Conservation (phyloP, 1,140 invertebrate genomes). For the Ganaspis sp. region DNA sequence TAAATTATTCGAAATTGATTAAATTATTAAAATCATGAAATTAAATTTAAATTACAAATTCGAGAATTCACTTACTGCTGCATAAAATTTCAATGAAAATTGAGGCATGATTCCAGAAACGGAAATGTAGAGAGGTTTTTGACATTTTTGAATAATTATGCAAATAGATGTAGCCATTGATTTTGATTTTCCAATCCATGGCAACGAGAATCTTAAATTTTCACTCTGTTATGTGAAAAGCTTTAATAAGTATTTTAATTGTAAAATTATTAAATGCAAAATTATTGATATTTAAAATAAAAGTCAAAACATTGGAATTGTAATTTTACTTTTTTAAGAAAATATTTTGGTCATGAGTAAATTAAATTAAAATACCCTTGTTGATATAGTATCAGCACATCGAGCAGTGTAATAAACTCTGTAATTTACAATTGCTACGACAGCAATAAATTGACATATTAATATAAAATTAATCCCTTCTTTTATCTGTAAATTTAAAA, state of each 20-base stretch:
- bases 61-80: neutral
- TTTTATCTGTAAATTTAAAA: neutral
- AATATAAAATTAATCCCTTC: neutral
- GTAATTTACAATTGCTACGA: neutral
- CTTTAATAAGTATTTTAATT: neutral
- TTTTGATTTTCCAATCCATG: neutral
- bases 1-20: neutral
- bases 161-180: neutral
- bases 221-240: neutral
- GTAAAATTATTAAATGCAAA: no score
- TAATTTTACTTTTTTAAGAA: no score
- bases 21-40: neutral
- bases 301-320: no score
- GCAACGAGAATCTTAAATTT: neutral
- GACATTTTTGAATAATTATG: constrained; percentile 19
- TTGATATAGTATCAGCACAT: neutral
- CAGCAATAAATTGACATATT: neutral
- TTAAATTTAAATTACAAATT: no score
- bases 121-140: neutral
- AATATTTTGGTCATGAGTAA: no score
- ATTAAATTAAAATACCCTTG: no score
- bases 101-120: constrained; percentile 21
- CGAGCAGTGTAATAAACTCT: constrained; percentile 14
- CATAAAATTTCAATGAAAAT: constrained; percentile 15
- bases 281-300: no score